Evolutionary conservation across 2,797 vertebrate genomes (phyloP), one percentile per base, ranked within the genome.

Genomic region (Apodemus agrarius): DNA sequence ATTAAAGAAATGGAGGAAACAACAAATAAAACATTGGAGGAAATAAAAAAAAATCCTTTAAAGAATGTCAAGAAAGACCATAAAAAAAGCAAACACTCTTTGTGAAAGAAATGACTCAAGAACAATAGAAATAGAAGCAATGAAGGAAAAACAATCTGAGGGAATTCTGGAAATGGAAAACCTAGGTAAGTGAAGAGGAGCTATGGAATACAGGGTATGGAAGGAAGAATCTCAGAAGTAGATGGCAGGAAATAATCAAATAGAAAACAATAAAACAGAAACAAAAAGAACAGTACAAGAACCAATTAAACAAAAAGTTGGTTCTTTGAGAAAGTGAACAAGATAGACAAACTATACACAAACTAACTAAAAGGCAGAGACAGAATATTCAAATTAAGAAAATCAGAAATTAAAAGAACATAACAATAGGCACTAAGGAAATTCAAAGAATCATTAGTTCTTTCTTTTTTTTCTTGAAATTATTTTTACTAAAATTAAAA

Each of bases 401-500:
- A 69, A n/a, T 69, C 7, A 37, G 67, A 69, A n/a, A n/a, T 69
- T 19, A 69, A 19, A 69, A 19, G 34, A 69, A 69, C 1, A 9
- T 19, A 69, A n/a, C 6, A 69, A 69, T 69, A 8, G 16, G 16
- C 67, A 69, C 67, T 69, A 14, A 2, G 14, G 31, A 67, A 34
- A 67, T 67, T 67, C 65, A 67, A n/a, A 67, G 65, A 69, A 69
- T 69, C 6, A n/a, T 69, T 69, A 69, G n/a, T n/a, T n/a, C n/a
- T n/a, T n/a, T n/a, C n/a, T n/a, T n/a, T n/a, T n/a, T n/a, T n/a
- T 40, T 88, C 17, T 74, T 83, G 24, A 63, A 78, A 76, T 61
- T 57, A 93, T 10, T 91, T n/a, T 40, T 87, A 69, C 46, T 84
- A 79, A 72, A 82, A 52, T 63, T 78, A 91, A 91, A 94, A 91